Percentiles rank a stretch among this genome's conserved stretches.
Evolutionary conservation across 2,888 invertebrate species (phyloP).

Genomic region (Platypus cylindrus): DNA sequence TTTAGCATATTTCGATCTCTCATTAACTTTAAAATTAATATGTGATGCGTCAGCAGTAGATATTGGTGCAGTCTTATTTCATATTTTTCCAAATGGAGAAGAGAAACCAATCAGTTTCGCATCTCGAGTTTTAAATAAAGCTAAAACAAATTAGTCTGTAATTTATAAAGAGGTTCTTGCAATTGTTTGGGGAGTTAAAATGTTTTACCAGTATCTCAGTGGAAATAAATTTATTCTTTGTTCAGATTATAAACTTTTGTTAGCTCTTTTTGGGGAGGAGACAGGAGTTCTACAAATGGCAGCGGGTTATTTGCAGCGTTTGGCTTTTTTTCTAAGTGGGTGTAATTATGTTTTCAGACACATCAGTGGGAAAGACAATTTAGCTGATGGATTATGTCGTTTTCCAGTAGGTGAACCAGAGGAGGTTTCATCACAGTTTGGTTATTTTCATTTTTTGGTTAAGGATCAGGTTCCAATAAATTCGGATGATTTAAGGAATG

Average conservation of each 20-base stretch:
- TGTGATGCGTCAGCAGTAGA: constrained; percentile 2
- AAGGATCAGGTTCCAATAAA: neutral
- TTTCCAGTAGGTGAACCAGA: neutral
- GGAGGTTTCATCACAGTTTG: neutral
- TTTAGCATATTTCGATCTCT: neutral
- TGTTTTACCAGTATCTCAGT: constrained; percentile 13
- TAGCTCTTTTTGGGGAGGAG: constrained; percentile 2
- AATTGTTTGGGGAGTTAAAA: constrained; percentile 13
- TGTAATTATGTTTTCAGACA: constrained; percentile 1
- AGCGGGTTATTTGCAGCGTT: constrained; percentile 1
- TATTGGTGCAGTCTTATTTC: constrained; percentile 2
- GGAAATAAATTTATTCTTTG: constrained; percentile 16
- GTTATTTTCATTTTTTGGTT: neutral
- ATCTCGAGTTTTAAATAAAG: constrained; percentile 15
- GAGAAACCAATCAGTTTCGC: constrained; percentile 13
- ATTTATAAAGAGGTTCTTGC: constrained; percentile 20
- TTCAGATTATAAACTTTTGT: constrained; percentile 2
- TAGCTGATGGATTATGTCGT: constrained; percentile 1
- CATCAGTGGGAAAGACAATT: constrained; percentile 1
- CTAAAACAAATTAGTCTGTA: constrained; percentile 18
- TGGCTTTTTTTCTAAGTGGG: constrained; percentile 1
- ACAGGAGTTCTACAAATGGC: constrained; percentile 2
- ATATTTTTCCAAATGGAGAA: constrained; percentile 3
- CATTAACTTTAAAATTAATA: neutral
- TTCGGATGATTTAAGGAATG: neutral